Conservation (phyloP, 2,888 invertebrate species). For the Carabus problematicus region DNA sequence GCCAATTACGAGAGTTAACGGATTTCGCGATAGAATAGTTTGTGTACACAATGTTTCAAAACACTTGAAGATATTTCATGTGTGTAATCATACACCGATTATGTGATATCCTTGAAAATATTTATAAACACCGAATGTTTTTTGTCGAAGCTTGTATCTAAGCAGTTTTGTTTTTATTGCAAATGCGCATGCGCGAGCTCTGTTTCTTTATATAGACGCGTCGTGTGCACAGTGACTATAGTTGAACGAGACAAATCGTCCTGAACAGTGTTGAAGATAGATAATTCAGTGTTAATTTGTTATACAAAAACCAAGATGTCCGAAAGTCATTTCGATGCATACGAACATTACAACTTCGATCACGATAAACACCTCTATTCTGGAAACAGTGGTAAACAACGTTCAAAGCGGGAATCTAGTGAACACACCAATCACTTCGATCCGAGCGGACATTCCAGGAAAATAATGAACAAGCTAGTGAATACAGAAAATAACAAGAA, state of each 20-base stretch:
- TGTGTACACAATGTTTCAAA: slow-evolving; percentile 1
- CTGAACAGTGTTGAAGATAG: background rate
- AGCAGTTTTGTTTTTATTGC: background rate
- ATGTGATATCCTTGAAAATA: slow-evolving; percentile 38
- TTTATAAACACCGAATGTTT: slow-evolving; percentile 37
- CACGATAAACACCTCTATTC: slow-evolving; percentile 89
- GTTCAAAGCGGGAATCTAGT: slow-evolving; percentile 86
- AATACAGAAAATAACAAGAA: slow-evolving; percentile 87
- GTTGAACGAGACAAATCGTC: slow-evolving; percentile 23
- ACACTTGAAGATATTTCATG: slow-evolving; percentile 4
- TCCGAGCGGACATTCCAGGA: slow-evolving; percentile 92
- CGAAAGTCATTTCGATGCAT: slow-evolving; percentile 85
- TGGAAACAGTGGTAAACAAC: slow-evolving; percentile 89
- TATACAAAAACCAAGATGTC: slow-evolving; percentile 69
- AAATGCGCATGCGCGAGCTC: slow-evolving; percentile 34
- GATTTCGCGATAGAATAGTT: too few relatives aligned
- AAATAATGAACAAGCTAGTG: slow-evolving; percentile 83
- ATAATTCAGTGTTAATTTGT: slow-evolving; percentile 18
- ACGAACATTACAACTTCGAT: slow-evolving; percentile 94
- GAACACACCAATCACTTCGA: slow-evolving; percentile 92
- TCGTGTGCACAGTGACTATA: background rate
- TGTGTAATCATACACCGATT: slow-evolving; percentile 39
- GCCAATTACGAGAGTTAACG: background rate
- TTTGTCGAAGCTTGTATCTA: slow-evolving; percentile 10
- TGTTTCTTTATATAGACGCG: slow-evolving; percentile 30